Evolutionary conservation across 2,113 vertebrate species (phyloP).

Genomic region (Cyprinus carpio): DNA sequence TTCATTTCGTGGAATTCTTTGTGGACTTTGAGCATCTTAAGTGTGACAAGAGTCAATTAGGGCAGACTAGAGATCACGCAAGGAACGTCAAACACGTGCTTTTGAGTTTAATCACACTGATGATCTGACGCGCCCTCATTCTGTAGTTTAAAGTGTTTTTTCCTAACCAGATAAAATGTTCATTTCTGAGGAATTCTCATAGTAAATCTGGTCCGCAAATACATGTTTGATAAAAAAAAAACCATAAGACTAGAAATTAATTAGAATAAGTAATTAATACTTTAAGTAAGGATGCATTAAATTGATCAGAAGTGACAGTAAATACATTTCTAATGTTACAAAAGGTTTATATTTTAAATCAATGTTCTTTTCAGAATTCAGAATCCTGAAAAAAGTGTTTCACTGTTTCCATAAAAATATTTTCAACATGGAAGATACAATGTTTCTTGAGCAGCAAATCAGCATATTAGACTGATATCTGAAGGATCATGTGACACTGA

Average conservation of each 20-base stretch:
- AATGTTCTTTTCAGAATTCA: too few relatives aligned
- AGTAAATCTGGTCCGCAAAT: background rate
- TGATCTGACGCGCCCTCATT: background rate
- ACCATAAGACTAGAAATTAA: background rate
- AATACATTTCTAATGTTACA: background rate
- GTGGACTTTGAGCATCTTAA: background rate
- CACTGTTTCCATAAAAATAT: background rate
- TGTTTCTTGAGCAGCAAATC: too few relatives aligned
- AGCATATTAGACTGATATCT: too few relatives aligned
- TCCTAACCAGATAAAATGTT: too few relatives aligned
- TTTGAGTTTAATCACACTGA: constrained; percentile 2
- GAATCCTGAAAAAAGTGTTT: too few relatives aligned
- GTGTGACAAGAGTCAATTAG: background rate
- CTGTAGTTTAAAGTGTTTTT: too few relatives aligned
- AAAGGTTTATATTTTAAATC: too few relatives aligned
- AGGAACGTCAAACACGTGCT: background rate
- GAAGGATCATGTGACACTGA: background rate
- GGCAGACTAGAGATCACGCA: background rate
- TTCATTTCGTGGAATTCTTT: background rate
- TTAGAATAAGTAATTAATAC: background rate
- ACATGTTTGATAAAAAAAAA: background rate
- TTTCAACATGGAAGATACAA: background rate
- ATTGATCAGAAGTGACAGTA: background rate
- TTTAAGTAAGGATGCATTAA: too few relatives aligned
- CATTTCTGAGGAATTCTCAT: too few relatives aligned